A percentile compares a stretch with the other conserved stretches of the same genome.
These are phyloP conservation scores for Archivesica marissinica DNA, from an alignment of 1,140 invertebrate species.

Conservation along the genomic window DNA sequence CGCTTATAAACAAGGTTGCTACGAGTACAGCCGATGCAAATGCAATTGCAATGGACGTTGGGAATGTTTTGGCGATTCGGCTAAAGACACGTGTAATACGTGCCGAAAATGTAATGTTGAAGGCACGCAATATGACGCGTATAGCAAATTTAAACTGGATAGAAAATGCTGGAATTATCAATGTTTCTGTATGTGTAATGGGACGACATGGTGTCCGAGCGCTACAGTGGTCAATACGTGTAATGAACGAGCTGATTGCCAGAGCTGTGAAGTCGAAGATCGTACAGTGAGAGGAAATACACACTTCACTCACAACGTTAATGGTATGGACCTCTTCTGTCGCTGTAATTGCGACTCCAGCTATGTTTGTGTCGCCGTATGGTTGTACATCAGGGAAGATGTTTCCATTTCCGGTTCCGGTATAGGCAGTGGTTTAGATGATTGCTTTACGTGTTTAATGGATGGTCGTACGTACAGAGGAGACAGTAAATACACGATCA, in stretches of 20 bases:
- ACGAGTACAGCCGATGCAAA: slow-evolving; percentile 44
- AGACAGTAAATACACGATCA: slow-evolving; percentile 44
- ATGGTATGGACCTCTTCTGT: slow-evolving; percentile 33
- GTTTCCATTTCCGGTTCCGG: slow-evolving; percentile 52
- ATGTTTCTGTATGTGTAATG: slow-evolving; percentile 73
- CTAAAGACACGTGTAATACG: slow-evolving; percentile 48
- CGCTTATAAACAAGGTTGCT: slow-evolving; percentile 48
- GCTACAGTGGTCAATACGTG: slow-evolving; percentile 39
- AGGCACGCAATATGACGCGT: slow-evolving; percentile 35
- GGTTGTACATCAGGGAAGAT: slow-evolving; percentile 37
- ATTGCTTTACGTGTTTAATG: slow-evolving; percentile 51
- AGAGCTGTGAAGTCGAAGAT: slow-evolving; percentile 20
- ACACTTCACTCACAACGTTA: slow-evolving; percentile 31
- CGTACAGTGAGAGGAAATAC: slow-evolving; percentile 15
- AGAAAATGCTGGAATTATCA: slow-evolving; percentile 67
- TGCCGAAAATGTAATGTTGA: slow-evolving; percentile 64
- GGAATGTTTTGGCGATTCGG: slow-evolving; percentile 49
- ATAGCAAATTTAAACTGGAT: slow-evolving; percentile 57
- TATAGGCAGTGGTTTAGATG: slow-evolving; percentile 3
- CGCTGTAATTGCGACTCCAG: slow-evolving; percentile 58
- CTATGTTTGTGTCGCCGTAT: slow-evolving; percentile 46
- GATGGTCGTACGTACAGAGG: slow-evolving; percentile 44
- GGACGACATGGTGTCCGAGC: slow-evolving; percentile 44
- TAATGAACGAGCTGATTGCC: slow-evolving; percentile 11
- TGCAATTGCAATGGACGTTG: slow-evolving; percentile 52